phyloP scores from a whole-genome alignment of 1,140 invertebrate species.

The Zaprionus vittiger region DNA sequence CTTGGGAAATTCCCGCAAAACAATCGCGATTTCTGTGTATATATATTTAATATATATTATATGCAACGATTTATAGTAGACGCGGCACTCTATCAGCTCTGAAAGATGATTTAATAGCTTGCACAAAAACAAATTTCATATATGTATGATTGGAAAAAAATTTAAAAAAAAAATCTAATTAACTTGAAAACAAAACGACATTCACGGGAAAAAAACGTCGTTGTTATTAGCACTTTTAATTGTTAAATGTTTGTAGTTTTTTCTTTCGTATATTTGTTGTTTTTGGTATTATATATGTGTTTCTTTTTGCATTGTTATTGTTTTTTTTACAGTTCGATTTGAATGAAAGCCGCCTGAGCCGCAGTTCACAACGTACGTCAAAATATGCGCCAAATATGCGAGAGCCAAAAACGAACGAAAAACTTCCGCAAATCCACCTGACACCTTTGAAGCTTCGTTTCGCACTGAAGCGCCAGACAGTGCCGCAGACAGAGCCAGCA shows the following conservation, averaged over 20 bases:
- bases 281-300: neutral
- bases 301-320: constrained; percentile 17
- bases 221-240: constrained; percentile 60
- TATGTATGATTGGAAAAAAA: constrained; percentile 29
- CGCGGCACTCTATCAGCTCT: constrained; percentile 45
- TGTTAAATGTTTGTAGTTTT: constrained; percentile 38
- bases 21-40: constrained; percentile 4
- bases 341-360: constrained; percentile 25
- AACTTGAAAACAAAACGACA: constrained; percentile 41
- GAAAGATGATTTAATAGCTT: constrained; percentile 65
- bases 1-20: constrained; percentile 2
- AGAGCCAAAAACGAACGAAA: constrained; percentile 11
- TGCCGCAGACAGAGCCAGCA: constrained; percentile 61
- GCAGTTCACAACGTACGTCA: constrained; percentile 49
- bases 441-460: constrained; percentile 66
- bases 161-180: constrained; percentile 52
- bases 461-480: constrained; percentile 64
- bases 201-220: constrained; percentile 8
- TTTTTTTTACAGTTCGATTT: constrained; percentile 16
- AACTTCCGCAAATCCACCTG: constrained; percentile 50
- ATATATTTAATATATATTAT: neutral
- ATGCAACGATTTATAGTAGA: constrained; percentile 10
- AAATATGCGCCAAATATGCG: constrained; percentile 47
- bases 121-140: constrained; percentile 50
- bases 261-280: constrained; percentile 12